Base-by-base conservation (phyloP, 2,113 vertebrate species). In the Hyla sarda region DNA sequence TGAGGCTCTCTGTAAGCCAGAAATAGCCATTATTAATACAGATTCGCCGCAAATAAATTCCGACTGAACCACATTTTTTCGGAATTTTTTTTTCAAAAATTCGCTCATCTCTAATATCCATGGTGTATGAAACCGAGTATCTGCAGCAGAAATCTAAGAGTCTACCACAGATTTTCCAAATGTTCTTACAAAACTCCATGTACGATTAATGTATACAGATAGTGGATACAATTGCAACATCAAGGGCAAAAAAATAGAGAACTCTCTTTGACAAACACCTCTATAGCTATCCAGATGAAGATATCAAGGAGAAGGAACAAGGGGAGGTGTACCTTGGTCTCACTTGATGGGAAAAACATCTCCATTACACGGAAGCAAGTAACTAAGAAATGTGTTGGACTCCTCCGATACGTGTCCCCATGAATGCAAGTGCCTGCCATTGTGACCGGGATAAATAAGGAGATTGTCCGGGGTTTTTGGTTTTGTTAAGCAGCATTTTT, bases 371-470 rank as follows among this genome's bases (percentile, higher is more conserved):
- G 45, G 88, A 77, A 89, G 32, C 11, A n/a, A 86, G 90, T 88
- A 89, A 86, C 89, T 89, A 88, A 87, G 90, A 90, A 89, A 89
- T 71, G 90, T 88, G 73, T 84, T 62, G 90, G 48, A 90, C 87
- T 88, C 89, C 90, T 91, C 92, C 90, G 88, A 84, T 89, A 90
- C 89, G 88, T 89, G 89, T 89, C 87, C 90, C 88, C 88, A 90
- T 92, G 89, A 92, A 86, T 78, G 83, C 72, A 87, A 88, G 89
- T 82, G 76, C 87, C 91, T 88, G 85, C 90, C 86, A 85, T 88
- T 91, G 88, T 92, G 88, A 90, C 58, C 89, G 92, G 88, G 91
- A 89, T 90, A 92, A 91, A 91, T 91, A 90, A 93, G 90, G 78
- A 91, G 93, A 91, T 92, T 93, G 91, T 69, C 87, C 84, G 83